Evolutionary conservation across 1,140 invertebrate genomes (phyloP).

Genomic region (Uloborus diversus): DNA sequence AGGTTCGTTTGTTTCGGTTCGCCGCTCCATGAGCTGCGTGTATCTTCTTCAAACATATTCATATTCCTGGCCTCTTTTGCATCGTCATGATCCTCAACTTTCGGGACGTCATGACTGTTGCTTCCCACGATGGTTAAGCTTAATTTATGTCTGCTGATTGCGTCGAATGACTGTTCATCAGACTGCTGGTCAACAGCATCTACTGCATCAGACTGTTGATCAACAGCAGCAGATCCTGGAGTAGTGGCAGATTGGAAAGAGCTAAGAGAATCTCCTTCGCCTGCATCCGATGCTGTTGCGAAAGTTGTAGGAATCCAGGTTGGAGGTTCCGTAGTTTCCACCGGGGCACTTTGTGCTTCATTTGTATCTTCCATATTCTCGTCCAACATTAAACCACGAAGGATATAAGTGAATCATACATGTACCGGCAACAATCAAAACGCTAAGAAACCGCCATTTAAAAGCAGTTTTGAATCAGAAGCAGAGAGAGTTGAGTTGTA

Average conservation of each 20-base stretch:
- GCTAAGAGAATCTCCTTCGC: constrained; percentile 27
- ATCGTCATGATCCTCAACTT: neutral
- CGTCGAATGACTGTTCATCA: constrained; percentile 48
- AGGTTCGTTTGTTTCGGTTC: constrained; percentile 23
- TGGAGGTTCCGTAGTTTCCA: too few species aligned
- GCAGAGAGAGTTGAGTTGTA: neutral
- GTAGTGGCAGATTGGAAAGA: constrained; percentile 22
- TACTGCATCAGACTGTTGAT: constrained; percentile 3
- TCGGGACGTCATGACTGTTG: neutral
- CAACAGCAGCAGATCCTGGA: constrained; percentile 15
- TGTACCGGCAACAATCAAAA: neutral
- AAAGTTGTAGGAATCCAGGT: constrained; percentile 51
- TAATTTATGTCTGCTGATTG: constrained; percentile 35
- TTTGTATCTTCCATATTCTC: neutral
- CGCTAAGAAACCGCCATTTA: neutral
- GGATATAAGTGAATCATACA: neutral
- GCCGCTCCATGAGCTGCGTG: constrained; percentile 56
- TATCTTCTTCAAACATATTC: constrained; percentile 57
- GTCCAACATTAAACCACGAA: neutral
- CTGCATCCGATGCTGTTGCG: constrained; percentile 6
- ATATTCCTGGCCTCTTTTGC: neutral
- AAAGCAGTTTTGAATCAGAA: neutral
- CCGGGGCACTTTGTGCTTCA: too few species aligned
- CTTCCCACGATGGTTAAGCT: neutral
- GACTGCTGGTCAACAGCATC: constrained; percentile 13